Base-by-base conservation (phyloP, 2,888 invertebrate genomes). In the Zele albiditarsus region DNA sequence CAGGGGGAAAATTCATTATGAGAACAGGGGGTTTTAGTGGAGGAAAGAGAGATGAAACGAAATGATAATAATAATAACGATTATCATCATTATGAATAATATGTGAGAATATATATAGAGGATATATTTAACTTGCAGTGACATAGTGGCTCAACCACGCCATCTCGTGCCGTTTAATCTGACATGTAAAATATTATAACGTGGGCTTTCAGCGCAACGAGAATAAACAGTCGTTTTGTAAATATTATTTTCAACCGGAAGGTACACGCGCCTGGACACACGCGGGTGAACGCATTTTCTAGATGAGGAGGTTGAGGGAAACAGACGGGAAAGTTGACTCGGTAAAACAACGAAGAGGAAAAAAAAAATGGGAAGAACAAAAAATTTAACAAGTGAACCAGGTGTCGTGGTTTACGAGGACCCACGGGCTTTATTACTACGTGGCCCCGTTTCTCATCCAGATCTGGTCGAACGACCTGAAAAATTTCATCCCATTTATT, bases 171-270 rank as follows among this genome's bases (percentile, higher is more conserved):
- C 67, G 58, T 68, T 73, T 68, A 73, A 73, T 73, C 67, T 58
- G 67, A 68, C 73, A n/a, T 57, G 16, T 33, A 60, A 68, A 73
- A 73, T 66, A 72, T 60, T 38, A 73, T n/a, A 28, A 60, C 60
- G 57, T 46, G 65, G 14, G 67, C 67, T 73, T 73, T 73, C 67
- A 73, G 67, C 60, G 60, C 60, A 28, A 71, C 53, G 31, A 20
- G 68, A 57, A 38, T 72, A 65, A 72, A 72, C 57, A 73, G 67
- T 67, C 46, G 46, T 58, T 73, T 67, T 66, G 73, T 65, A 23
- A 31, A 33, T 31, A 63, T 27, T 25, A 25, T 63, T 63, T 63
- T n/a, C 20, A 31, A 20, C 33, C 31, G 31, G 20, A 60, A 60
- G 14, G n/a, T 28, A 60, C 60, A 28, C 60, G 28, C 38, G 33